Base-by-base conservation (phyloP, 2,888 invertebrate species). In the Horisme vitalbata region DNA sequence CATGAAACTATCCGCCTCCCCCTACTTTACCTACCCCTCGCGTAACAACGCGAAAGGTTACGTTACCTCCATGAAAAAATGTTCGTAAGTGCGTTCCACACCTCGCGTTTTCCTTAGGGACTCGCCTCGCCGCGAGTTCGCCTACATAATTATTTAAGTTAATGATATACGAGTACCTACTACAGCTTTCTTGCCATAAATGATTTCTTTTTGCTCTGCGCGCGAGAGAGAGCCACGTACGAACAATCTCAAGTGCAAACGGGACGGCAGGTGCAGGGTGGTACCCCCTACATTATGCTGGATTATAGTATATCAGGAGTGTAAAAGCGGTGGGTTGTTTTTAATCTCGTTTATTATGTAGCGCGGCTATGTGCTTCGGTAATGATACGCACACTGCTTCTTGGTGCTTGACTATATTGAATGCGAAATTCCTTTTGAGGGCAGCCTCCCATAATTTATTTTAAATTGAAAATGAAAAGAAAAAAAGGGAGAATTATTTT, bases 131-230 rank as follows among this genome's bases (percentile, higher is more conserved):
- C 48, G 45, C 60, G 55, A 62, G 64, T 67, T 69, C 77, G 71
- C 71, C 76, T 67, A 76, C 79, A 76, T 87, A 82, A 86, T 87
- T 86, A 86, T 87, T 85, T 84, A 80, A 87, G 79, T 80, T 87
- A 86, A 88, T 88, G 84, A 87, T 85, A 81, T n/a, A n/a, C 18
- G 6, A 18, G 4, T 4, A 18, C 6, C 4, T 83, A 80, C 75
- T 77, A 81, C 83, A 83, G 79, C 77, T 83, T 79, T 76, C 74
- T 71, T 70, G 70, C 61, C 65, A 65, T 79, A 81, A 86, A 81
- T 83, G 72, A 79, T 77, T 86, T 83, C 65, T 79, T 83, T 83
- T 76, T 68, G 60, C 63, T 55, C 33, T 45, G 57, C 45, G 76
- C 52, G 64, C 8, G 73, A 77, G 55, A 1, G 65, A 46, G 78